Conservation (phyloP, 2,113 vertebrate genomes). For the Zosterops hypoxanthus region DNA sequence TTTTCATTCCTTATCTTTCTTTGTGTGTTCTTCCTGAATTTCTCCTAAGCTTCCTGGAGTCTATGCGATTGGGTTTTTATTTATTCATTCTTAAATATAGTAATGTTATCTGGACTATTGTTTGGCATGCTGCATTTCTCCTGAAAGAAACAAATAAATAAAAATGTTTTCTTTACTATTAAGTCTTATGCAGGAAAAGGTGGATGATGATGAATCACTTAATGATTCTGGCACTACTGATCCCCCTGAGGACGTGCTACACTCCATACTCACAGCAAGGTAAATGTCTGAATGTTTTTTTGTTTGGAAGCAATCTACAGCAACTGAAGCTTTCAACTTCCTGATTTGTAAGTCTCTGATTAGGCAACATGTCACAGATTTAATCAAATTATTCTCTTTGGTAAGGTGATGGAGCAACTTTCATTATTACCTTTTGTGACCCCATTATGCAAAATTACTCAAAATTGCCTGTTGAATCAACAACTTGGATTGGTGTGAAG, state of each 20-base stretch:
- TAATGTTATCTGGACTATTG: neutral
- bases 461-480: neutral
- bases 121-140: neutral
- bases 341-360: neutral
- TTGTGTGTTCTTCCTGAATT: neutral
- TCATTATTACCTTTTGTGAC: neutral
- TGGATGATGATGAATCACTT: constrained; percentile 52
- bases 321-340: neutral
- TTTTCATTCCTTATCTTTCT: neutral
- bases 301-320: neutral
- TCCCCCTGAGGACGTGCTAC: neutral
- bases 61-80: neutral
- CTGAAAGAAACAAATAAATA: neutral
- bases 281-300: constrained; percentile 33
- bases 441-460: neutral
- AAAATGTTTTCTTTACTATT: neutral
- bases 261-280: constrained; percentile 41
- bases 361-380: neutral
- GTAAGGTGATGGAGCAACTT: neutral
- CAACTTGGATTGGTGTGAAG: neutral
- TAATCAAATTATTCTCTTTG: neutral
- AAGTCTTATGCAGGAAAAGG: constrained; percentile 60
- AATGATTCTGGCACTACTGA: neutral
- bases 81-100: neutral
- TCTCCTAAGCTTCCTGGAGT: neutral